Evolutionary conservation across 1,140 invertebrate species (phyloP), one percentile per base, ranked within the genome.

Genomic region (Olivierus martensii): DNA sequence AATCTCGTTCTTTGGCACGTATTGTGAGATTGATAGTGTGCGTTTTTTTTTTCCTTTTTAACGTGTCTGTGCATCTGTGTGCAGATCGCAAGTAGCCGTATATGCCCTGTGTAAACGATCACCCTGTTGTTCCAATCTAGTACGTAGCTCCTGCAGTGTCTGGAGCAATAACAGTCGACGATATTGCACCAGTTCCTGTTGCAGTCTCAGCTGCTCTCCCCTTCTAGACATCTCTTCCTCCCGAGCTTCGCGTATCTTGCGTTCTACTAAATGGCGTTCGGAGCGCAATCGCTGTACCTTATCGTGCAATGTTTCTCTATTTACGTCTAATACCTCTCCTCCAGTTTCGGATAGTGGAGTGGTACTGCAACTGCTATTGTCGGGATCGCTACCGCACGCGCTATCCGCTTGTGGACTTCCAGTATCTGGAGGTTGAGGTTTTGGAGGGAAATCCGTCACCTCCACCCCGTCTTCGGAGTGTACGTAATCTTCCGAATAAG

Each of bases 291-390:
- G 22, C 14, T 46, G 50, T 4, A 56, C 55, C 19, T 55, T 49
- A 19, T 55, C 54, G 18, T 43, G 44, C 4, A 56, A 38, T 21
- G 46, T 45, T 22, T 52, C 49, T 37, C 42, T 48, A 3, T 44
- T 17, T 34, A 39, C 38, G 4, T 15, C 18, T 10, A 49, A 9
- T 17, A 37, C 47, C 12, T 48, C 39, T 21, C 37, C 49, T 12
- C 43, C 48, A 7, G 50, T 49, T 36, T 56, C 55, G 3, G 50
- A 52, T 0, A 53, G 41, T 5, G 55, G 55, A 7, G 55, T 56
- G 6, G 55, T 56, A 38, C 55, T 52, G 35, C 55, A 56, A 19
- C 51, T 52, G 49, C 53, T 55, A 46, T 55, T 55, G 21, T 55
- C 53, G 14, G 48, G 35, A 28, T 51, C 53, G 38, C 53, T 55